Base-by-base conservation (phyloP, 2,113 vertebrate species). In the Sturnus vulgaris region DNA sequence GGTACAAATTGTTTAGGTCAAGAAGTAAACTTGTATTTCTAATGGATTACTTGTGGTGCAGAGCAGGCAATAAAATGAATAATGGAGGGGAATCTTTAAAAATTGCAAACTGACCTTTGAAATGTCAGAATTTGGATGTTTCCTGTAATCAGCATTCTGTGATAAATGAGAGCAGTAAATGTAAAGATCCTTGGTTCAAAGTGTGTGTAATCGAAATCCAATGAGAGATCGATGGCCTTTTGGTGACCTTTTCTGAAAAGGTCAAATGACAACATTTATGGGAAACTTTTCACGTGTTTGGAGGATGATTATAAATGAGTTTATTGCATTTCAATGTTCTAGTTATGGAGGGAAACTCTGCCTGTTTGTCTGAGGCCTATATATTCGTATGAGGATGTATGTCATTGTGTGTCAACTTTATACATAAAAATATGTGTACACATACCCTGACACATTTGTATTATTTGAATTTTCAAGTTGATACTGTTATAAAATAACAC, bases 21-120 rank as follows among this genome's bases (percentile, higher is more conserved):
- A 77, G 56, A 73, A 89, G 52, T 37, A 64, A 84, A 84, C 53
- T 78, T 37, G 23, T 72, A 49, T 81, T 95, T 95, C 61, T 81
- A 81, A 68, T 49, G 35, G 73, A 61, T 93, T 85, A 25, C 86
- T 76, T 21, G 70, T 65, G 57, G 60, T 89, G 55, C 12, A 71
- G 78, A 88, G 66, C n/a, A 68, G 33, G 63, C 55, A 64, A 50
- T 61, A 72, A 92, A 80, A 93, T 95, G 90, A 97, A 49, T 85
- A 85, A 96, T 87, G 78, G 73, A 92, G 49, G 37, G 18, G 49
- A 90, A 94, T 91, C 82, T 85, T 95, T 85, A 25, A 87, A 95
- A 95, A 79, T 85, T 87, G 66, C 66, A 47, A 82, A 95, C 63
- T 95, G 91, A 95, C 94, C 86, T 95, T 95, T 97, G 91, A 97